Conservation (phyloP, 2,113 vertebrate species). For the Amia ocellicauda region DNA sequence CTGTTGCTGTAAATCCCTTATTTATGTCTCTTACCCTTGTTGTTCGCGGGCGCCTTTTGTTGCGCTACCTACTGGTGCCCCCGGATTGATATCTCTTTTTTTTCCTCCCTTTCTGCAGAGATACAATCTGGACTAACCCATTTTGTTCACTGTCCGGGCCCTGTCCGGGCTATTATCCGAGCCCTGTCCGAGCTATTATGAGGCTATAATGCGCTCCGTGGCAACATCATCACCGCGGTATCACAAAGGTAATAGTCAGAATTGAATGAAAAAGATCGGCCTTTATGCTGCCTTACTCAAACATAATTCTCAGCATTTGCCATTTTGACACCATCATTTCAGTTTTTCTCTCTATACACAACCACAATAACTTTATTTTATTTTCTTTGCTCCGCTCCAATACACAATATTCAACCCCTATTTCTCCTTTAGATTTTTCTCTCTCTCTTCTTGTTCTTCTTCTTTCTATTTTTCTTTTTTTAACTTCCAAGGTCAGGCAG, state of each 20-base stretch:
- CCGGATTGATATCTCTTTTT: conserved; percentile 62
- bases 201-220: conserved; percentile 49
- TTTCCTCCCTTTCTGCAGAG: conserved; percentile 43
- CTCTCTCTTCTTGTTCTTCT: conserved; percentile 60
- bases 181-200: conserved; percentile 46
- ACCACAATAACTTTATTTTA: conserved; percentile 56
- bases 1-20: conserved; percentile 22
- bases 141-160: conserved; percentile 40
- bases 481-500: conserved; percentile 97
- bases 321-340: conserved; percentile 57
- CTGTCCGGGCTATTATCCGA: conserved; percentile 35
- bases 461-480: conserved; percentile 71
- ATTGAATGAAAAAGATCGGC: conserved; percentile 44
- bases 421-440: conserved; percentile 59
- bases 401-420: conserved; percentile 66
- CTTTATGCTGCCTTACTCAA: conserved; percentile 61
- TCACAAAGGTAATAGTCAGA: conserved; percentile 62
- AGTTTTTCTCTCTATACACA: conserved; percentile 40
- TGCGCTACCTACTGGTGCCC: conserved; percentile 48
- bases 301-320: conserved; percentile 58
- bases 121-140: conserved; percentile 66
- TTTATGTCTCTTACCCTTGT: conserved; percentile 20
- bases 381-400: conserved; percentile 55
- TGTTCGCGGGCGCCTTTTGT: conserved; percentile 37
- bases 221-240: conserved; percentile 57